Evolutionary conservation across 2,113 vertebrate genomes (phyloP).

Genomic region (Carassius auratus): DNA sequence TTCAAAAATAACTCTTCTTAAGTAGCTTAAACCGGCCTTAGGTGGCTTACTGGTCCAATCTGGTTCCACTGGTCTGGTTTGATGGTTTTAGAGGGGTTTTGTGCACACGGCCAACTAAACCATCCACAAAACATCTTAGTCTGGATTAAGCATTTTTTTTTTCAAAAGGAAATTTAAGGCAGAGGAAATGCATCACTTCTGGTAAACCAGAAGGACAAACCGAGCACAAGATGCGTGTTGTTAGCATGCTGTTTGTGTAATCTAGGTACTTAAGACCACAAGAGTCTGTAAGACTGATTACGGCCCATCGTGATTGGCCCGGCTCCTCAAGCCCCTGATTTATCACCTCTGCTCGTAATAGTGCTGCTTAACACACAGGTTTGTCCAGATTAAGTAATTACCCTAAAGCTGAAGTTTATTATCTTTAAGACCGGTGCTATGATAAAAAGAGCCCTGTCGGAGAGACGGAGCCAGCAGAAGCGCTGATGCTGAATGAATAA

Average conservation of each 20-base stretch:
- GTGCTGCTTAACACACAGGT: conserved; percentile 94
- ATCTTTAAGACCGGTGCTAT: conserved; percentile 80
- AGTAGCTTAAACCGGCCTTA: background rate
- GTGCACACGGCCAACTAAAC: background rate
- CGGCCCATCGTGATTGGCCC: conserved; percentile 81
- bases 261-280: conserved; percentile 81
- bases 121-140: background rate
- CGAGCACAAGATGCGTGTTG: conserved; percentile 60
- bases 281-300: conserved; percentile 85
- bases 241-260: conserved; percentile 89
- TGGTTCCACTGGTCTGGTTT: background rate
- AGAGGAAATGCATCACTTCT: background rate
- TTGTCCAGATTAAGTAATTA: conserved; percentile 99
- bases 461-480: conserved; percentile 58
- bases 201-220: background rate
- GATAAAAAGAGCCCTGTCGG: conserved; percentile 79
- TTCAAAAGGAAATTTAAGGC: background rate
- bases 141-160: background rate
- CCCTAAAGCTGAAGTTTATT: conserved; percentile 94
- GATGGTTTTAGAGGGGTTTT: background rate
- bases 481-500: conserved; percentile 57
- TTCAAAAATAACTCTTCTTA: background rate
- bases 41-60: background rate
- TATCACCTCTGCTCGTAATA: conserved; percentile 85
- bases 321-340: conserved; percentile 83